Conservation (phyloP, 2,113 vertebrate genomes). For the Halichoerus grypus region DNA sequence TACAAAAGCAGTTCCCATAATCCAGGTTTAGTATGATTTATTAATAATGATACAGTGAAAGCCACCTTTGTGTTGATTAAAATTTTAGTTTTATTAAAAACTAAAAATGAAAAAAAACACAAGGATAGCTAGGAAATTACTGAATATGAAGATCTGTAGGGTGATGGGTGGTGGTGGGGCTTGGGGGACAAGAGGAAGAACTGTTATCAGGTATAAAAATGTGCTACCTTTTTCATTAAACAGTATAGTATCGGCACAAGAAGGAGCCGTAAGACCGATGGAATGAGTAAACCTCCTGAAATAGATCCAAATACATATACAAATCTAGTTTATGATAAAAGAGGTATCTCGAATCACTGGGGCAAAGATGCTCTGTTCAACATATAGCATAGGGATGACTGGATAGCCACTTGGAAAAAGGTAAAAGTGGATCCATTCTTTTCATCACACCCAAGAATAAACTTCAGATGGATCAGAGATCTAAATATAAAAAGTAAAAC, state of each 20-base stretch:
- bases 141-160: neutral
- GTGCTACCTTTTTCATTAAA: neutral
- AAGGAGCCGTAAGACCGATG: neutral
- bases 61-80: conserved; percentile 31
- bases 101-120: neutral
- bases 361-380: neutral
- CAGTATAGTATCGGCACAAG: neutral
- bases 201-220: neutral
- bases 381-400: neutral
- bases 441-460: neutral
- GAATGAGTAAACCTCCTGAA: neutral
- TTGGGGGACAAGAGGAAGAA: neutral
- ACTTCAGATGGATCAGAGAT: neutral
- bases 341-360: neutral
- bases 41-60: conserved; percentile 33
- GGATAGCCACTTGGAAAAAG: neutral
- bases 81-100: conserved; percentile 60
- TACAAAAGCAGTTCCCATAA: conserved; percentile 46
- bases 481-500: neutral
- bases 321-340: neutral
- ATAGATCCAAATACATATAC: neutral
- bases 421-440: neutral
- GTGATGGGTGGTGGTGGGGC: neutral
- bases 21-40: neutral
- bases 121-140: neutral